These are phyloP conservation scores for Lota lota DNA, from an alignment of 2,113 vertebrate species.

Conservation along the genomic window DNA sequence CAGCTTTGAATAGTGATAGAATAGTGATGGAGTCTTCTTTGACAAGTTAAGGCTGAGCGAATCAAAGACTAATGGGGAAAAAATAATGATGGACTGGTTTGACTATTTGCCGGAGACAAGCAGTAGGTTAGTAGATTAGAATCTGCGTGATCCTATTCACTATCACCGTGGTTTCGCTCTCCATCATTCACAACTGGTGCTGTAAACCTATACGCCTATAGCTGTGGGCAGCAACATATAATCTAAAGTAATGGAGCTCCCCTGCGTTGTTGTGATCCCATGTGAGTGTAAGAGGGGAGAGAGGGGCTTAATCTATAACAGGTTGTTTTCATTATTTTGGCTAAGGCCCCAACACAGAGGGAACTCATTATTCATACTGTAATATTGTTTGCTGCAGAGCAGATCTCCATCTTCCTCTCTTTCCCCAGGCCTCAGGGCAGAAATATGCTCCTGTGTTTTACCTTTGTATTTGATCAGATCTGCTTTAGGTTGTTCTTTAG, in stretches of 20 bases:
- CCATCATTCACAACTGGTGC: constrained; percentile 3
- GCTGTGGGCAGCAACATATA: constrained; percentile 25
- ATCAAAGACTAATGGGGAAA: no score
- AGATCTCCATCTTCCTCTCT: constrained; percentile 38
- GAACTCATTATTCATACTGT: constrained; percentile 68
- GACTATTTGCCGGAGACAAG: constrained; percentile 13
- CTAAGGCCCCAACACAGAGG: constrained; percentile 47
- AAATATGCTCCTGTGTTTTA: constrained; percentile 13
- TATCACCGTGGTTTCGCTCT: constrained; percentile 22
- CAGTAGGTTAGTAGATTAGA: no score
- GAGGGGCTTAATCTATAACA: constrained; percentile 59
- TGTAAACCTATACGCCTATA: constrained; percentile 13
- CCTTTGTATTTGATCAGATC: neutral
- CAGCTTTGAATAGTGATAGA: no score
- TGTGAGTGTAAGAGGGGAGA: constrained; percentile 31
- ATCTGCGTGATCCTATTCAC: constrained; percentile 6
- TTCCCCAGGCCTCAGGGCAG: constrained; percentile 19
- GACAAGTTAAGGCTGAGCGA: no score
- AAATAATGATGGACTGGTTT: neutral
- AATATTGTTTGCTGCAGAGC: constrained; percentile 65
- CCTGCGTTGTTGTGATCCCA: constrained; percentile 8
- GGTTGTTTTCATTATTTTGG: constrained; percentile 64
- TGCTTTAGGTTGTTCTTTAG: no score
- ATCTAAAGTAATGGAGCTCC: constrained; percentile 40
- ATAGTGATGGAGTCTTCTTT: no score